Evolutionary conservation across 1,140 invertebrate species (phyloP).

Genomic region (Argopecten irradians): DNA sequence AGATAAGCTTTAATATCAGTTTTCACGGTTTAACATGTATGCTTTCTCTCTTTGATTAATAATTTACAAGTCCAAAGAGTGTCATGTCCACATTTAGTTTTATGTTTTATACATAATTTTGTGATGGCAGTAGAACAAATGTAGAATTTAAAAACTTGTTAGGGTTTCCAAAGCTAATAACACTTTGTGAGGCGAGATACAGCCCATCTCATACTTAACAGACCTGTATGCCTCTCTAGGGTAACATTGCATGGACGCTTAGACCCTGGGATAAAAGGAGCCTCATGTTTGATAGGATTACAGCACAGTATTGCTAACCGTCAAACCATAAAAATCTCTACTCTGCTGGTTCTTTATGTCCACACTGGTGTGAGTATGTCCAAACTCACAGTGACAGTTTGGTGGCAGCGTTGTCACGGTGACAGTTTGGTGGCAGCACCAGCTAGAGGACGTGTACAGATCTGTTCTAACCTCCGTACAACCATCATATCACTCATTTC

Average conservation of each 20-base stretch:
- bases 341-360: not conserved
- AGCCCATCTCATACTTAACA: slow-evolving; percentile 10
- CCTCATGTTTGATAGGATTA: slow-evolving; percentile 6
- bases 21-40: not conserved
- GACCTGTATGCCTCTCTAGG: not conserved
- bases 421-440: slow-evolving; percentile 4
- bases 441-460: not conserved
- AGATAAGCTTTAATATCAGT: not conserved
- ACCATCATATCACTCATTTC: no score
- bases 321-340: slow-evolving; percentile 12
- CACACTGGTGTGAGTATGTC: not conserved
- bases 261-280: not conserved
- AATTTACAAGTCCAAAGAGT: not conserved
- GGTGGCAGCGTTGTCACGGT: not conserved
- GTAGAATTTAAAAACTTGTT: not conserved
- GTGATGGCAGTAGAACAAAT: not conserved
- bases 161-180: not conserved
- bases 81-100: not conserved
- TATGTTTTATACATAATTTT: not conserved
- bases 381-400: not conserved
- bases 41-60: not conserved
- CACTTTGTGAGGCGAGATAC: not conserved
- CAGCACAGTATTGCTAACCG: not conserved
- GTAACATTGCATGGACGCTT: slow-evolving; percentile 17
- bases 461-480: no score